A percentile compares a stretch with the other conserved stretches of the same genome.
Conservation (phyloP, 2,113 vertebrate genomes). For the Colistium nudipinnis region DNA sequence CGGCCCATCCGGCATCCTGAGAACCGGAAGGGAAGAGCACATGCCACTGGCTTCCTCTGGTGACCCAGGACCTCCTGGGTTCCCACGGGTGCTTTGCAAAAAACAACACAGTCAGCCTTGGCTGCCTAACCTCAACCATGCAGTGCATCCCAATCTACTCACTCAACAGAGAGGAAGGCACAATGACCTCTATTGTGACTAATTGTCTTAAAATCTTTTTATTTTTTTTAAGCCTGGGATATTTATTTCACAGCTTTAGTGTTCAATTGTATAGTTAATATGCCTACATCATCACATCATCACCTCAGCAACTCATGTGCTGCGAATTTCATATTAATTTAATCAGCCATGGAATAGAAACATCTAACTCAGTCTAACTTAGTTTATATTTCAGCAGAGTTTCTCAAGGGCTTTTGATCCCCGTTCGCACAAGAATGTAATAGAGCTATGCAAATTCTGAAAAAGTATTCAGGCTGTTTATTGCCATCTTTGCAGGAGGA, state of each 20-base stretch:
- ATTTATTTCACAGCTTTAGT: constrained; percentile 3
- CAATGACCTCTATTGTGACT: constrained; percentile 35
- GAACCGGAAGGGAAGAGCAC: constrained; percentile 46
- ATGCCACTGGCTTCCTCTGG: constrained; percentile 42
- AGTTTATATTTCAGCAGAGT: too few relatives aligned
- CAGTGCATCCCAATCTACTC: constrained; percentile 13
- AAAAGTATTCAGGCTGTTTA: constrained; percentile 3
- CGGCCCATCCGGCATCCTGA: constrained; percentile 54
- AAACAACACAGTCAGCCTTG: constrained; percentile 45
- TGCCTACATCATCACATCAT: neutral
- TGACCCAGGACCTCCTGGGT: constrained; percentile 52
- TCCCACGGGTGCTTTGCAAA: constrained; percentile 53
- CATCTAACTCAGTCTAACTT: constrained; percentile 9
- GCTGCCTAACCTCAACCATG: constrained; percentile 56
- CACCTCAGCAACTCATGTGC: neutral
- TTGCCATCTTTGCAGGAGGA: constrained; percentile 10
- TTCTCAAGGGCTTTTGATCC: constrained; percentile 16
- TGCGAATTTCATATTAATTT: constrained; percentile 3
- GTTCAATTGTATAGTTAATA: neutral
- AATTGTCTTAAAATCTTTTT: neutral
- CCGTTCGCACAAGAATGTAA: constrained; percentile 1
- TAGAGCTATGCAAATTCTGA: neutral
- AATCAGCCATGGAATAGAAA: constrained; percentile 11
- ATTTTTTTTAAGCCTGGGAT: neutral
- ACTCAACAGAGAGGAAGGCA: constrained; percentile 43